These are phyloP conservation scores for Halesus radiatus DNA, from an alignment of 1,140 invertebrate species.

Conservation along the genomic window DNA sequence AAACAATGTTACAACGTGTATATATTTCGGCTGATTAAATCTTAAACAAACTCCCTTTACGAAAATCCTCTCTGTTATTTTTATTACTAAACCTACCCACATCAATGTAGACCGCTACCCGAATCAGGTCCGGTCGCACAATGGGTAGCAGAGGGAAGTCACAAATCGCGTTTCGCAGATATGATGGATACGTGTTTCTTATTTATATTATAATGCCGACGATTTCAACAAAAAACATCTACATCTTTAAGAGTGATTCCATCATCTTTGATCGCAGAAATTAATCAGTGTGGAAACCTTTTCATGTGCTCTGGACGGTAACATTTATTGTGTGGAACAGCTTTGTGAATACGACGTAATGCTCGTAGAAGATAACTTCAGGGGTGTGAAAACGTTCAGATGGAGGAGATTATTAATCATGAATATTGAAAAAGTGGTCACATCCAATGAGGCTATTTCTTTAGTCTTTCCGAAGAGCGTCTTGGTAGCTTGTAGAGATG, in stretches of 20 bases:
- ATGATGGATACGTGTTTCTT: conserved; percentile 34
- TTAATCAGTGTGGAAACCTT: conserved; percentile 19
- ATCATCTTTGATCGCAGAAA: conserved; percentile 35
- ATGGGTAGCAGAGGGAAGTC: not conserved
- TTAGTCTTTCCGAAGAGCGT: no score
- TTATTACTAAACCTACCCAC: not conserved
- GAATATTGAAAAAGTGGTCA: no score
- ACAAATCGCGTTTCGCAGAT: conserved; percentile 1
- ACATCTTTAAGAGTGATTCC: conserved; percentile 13
- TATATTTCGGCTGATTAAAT: no score
- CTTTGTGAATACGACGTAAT: not conserved
- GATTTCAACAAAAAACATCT: conserved; percentile 6
- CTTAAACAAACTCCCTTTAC: no score
- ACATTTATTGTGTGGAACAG: not conserved
- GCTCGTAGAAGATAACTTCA: no score
- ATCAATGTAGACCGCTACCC: not conserved
- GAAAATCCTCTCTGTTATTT: not conserved
- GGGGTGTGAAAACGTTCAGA: no score
- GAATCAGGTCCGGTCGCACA: not conserved
- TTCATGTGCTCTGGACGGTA: not conserved
- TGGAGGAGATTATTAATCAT: no score
- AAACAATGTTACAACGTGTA: no score
- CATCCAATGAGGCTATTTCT: no score
- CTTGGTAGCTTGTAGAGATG: no score
- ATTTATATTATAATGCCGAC: conserved; percentile 3